Percentiles rank a stretch among this genome's conserved stretches.
Evolutionary conservation across 2,888 invertebrate genomes (phyloP).

Genomic region (Seira ritae): DNA sequence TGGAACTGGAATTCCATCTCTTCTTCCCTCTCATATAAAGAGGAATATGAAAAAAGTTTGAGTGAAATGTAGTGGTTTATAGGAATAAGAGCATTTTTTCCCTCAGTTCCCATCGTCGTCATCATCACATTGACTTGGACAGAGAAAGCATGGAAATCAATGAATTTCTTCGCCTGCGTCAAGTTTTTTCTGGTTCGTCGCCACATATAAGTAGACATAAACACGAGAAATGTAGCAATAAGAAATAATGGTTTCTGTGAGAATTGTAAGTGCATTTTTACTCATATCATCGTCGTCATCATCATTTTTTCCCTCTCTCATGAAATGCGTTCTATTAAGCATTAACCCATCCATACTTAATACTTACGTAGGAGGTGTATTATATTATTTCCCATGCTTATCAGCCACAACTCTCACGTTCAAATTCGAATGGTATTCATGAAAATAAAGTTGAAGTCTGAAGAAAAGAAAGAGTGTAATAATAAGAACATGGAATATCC

Average conservation of each 20-base stretch:
- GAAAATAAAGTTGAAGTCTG: too few species aligned
- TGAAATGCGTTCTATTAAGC: too few species aligned
- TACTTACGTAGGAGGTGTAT: constrained; percentile 18
- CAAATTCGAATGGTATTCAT: too few species aligned
- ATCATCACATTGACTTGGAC: too few species aligned
- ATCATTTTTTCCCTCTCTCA: too few species aligned
- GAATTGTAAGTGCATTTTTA: too few species aligned
- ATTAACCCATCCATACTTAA: neutral
- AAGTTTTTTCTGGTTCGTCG: constrained; percentile 51
- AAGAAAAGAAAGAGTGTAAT: too few species aligned
- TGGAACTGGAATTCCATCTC: constrained; percentile 32
- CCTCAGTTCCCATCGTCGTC: constrained; percentile 36
- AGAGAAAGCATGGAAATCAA: constrained; percentile 62
- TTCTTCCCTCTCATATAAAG: neutral
- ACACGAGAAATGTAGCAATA: constrained; percentile 20
- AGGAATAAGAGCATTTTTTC: neutral
- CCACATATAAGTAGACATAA: constrained; percentile 24
- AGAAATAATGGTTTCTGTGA: constrained; percentile 31
- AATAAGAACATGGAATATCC: too few species aligned
- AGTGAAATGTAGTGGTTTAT: neutral
- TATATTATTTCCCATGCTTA: too few species aligned
- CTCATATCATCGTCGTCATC: too few species aligned
- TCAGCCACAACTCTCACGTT: too few species aligned
- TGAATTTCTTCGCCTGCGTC: constrained; percentile 66
- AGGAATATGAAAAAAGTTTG: constrained; percentile 28